phyloP scores from a whole-genome alignment of 2,113 vertebrate species.

The Eublepharis macularius region DNA sequence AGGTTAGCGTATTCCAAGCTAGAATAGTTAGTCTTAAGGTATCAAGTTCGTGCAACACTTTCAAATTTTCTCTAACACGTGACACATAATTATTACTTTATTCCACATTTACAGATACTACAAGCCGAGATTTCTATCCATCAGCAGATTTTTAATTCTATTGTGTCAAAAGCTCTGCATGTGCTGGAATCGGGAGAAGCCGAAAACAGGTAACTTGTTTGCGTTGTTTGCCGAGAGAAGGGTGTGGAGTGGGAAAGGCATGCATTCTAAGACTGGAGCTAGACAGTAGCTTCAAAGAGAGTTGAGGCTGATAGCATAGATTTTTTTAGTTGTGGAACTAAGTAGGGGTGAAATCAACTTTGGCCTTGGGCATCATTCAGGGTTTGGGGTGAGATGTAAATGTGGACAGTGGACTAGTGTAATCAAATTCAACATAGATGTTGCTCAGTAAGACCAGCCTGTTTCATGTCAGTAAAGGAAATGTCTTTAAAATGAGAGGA shows the following conservation, averaged over 20 bases:
- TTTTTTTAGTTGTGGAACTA: background rate
- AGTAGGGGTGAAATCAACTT: background rate
- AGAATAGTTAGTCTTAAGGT: background rate
- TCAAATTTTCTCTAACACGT: background rate
- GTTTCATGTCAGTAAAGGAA: background rate
- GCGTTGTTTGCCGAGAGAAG: too few species aligned
- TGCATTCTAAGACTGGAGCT: background rate
- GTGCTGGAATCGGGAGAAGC: conserved; percentile 83
- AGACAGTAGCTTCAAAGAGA: background rate
- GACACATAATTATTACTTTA: conserved; percentile 16
- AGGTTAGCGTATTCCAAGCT: background rate
- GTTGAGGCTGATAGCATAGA: background rate
- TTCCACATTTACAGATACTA: conserved; percentile 77
- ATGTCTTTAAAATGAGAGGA: background rate
- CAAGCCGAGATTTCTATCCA: conserved; percentile 86
- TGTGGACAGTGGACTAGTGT: background rate
- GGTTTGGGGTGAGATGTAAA: background rate
- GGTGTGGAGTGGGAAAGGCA: fast-evolving
- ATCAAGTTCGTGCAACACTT: background rate
- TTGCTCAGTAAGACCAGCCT: too few species aligned
- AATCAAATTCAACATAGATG: background rate
- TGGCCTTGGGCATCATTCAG: background rate
- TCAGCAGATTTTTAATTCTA: conserved; percentile 86
- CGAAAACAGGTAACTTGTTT: conserved; percentile 81
- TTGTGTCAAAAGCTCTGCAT: conserved; percentile 80